Evolutionary conservation across 92 coral and sea anemone species (phyloP).

Genomic region (Palythoa grandis): DNA sequence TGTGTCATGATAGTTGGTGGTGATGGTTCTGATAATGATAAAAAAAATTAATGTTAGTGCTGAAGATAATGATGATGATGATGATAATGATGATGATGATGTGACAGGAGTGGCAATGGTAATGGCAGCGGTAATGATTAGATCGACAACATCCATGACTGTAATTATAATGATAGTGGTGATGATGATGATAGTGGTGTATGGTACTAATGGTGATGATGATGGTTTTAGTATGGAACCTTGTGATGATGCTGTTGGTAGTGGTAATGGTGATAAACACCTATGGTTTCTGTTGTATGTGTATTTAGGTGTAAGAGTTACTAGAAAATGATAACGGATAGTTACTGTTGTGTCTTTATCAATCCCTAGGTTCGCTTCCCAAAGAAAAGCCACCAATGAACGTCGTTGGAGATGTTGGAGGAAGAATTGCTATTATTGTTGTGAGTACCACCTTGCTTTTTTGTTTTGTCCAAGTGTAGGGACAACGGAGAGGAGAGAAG

Average conservation of each 20-base stretch:
- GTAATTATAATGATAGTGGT: not conserved
- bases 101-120: not conserved
- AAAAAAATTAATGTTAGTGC: too few species aligned
- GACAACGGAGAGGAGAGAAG: not conserved
- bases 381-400: conserved; percentile 99
- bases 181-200: not conserved
- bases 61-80: not conserved
- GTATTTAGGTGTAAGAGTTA: not conserved
- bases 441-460: conserved; percentile 53
- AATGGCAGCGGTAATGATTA: too few species aligned
- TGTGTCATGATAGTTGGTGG: not conserved
- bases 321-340: not conserved
- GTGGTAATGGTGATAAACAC: not conserved
- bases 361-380: conserved; percentile 75
- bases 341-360: conserved; percentile 4
- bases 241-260: not conserved
- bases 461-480: not conserved
- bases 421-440: conserved; percentile 95
- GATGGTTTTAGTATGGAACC: not conserved
- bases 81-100: not conserved
- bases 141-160: too few species aligned
- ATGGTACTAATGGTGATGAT: not conserved
- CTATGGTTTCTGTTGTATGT: not conserved
- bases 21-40: not conserved
- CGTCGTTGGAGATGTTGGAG: conserved; percentile 98